phyloP scores from a whole-genome alignment of 2,888 invertebrate species.

The Eupithecia centaureata region DNA sequence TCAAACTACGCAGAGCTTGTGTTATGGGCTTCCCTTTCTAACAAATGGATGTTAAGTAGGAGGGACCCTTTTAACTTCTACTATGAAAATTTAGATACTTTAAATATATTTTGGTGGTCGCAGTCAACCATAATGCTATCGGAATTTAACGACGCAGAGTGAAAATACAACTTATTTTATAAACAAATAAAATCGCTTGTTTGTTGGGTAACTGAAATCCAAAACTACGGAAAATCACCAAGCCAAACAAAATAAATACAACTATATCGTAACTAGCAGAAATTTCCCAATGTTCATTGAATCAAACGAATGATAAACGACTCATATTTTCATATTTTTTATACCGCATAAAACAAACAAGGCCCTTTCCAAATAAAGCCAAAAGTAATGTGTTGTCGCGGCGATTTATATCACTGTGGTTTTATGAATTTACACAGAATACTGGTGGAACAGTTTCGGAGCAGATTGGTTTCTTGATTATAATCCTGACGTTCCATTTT shows the following conservation, averaged over 20 bases:
- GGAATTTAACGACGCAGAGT: not conserved
- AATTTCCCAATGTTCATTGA: not conserved
- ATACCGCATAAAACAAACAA: conserved; percentile 13
- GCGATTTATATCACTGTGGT: conserved; percentile 17
- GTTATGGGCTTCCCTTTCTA: no score
- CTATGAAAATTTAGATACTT: no score
- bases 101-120: no score
- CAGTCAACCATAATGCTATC: no score
- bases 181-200: no score
- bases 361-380: conserved; percentile 19
- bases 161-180: not conserved
- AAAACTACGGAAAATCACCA: not conserved
- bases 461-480: no score
- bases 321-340: conserved; percentile 6
- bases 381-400: conserved; percentile 12
- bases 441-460: not conserved
- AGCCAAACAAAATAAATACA: not conserved
- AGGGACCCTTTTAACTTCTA: no score
- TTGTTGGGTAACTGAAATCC: not conserved
- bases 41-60: no score
- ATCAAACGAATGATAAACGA: conserved; percentile 15
- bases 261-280: not conserved
- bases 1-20: no score
- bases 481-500: no score
- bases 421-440: not conserved